These are phyloP conservation scores for Emmelina monodactyla DNA, from an alignment of 2,888 invertebrate genomes.

Conservation along the genomic window DNA sequence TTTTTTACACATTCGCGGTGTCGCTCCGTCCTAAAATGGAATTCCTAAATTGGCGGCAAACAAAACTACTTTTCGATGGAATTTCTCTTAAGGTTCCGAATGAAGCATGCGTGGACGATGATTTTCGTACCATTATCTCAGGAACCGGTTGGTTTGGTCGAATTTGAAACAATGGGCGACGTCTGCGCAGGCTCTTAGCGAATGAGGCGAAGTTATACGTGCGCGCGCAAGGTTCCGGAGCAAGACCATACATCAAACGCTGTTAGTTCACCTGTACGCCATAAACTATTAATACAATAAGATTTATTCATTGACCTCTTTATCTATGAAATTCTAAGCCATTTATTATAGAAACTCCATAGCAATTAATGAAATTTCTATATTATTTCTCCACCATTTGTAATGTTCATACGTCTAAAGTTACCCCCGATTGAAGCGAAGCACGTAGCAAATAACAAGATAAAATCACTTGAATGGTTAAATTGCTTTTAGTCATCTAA, in stretches of 20 bases:
- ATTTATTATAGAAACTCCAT: too few species aligned
- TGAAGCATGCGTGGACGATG: constrained; percentile 32
- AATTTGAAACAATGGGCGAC: constrained; percentile 52
- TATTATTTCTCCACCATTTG: too few species aligned
- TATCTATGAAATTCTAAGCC: too few species aligned
- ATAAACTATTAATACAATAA: background rate
- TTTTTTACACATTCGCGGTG: too few species aligned
- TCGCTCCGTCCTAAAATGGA: constrained; percentile 8
- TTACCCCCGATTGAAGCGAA: too few species aligned
- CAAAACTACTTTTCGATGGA: constrained; percentile 25
- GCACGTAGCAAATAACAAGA: too few species aligned
- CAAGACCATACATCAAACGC: constrained; percentile 24
- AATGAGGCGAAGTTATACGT: constrained; percentile 9
- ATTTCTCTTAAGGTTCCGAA: constrained; percentile 27
- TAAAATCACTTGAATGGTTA: background rate
- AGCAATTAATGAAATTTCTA: too few species aligned
- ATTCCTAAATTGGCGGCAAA: constrained; percentile 20
- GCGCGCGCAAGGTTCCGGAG: constrained; percentile 26
- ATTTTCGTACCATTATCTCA: constrained; percentile 42
- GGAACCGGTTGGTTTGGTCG: constrained; percentile 51
- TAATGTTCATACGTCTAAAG: too few species aligned
- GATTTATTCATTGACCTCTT: background rate
- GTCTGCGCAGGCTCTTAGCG: constrained; percentile 10
- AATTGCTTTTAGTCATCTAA: background rate
- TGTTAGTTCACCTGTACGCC: background rate